phyloP scores from a whole-genome alignment of 1,140 invertebrate genomes.

The Ganaspis sp. region DNA sequence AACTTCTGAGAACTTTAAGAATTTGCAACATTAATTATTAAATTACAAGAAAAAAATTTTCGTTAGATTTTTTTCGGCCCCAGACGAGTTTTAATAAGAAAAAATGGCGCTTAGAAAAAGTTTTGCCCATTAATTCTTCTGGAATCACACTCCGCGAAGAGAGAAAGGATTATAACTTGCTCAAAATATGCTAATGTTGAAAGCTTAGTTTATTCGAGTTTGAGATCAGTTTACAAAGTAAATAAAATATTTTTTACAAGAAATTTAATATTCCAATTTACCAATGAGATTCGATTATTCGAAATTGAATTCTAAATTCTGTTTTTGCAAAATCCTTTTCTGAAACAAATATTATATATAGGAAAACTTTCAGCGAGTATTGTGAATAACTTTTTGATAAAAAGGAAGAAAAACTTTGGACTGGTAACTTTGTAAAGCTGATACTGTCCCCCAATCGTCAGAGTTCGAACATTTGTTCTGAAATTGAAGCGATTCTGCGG shows the following conservation, averaged over 20 bases:
- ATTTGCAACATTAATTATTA: not conserved
- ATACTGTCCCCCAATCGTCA: not conserved
- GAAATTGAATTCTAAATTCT: no score
- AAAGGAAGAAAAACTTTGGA: not conserved
- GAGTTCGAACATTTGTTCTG: conserved; percentile 53
- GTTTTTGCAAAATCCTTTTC: not conserved
- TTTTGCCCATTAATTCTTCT: conserved; percentile 22
- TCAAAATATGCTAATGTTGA: not conserved
- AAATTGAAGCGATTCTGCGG: conserved; percentile 66
- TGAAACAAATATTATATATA: not conserved
- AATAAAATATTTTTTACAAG: no score
- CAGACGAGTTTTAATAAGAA: conserved; percentile 19
- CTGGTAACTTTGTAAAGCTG: conserved; percentile 25
- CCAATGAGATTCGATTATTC: no score
- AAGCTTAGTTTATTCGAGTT: not conserved
- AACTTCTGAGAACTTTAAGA: no score
- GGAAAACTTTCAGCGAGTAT: not conserved
- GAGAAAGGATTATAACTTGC: conserved; percentile 4
- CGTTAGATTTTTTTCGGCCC: not conserved
- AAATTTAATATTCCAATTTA: no score
- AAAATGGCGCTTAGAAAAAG: not conserved
- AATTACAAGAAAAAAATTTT: not conserved
- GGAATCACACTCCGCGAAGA: conserved; percentile 4
- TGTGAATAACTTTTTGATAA: conserved; percentile 1
- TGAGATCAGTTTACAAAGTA: not conserved